Evolutionary conservation across 2,888 invertebrate species (phyloP).

Genomic region (Perithous albicinctus): DNA sequence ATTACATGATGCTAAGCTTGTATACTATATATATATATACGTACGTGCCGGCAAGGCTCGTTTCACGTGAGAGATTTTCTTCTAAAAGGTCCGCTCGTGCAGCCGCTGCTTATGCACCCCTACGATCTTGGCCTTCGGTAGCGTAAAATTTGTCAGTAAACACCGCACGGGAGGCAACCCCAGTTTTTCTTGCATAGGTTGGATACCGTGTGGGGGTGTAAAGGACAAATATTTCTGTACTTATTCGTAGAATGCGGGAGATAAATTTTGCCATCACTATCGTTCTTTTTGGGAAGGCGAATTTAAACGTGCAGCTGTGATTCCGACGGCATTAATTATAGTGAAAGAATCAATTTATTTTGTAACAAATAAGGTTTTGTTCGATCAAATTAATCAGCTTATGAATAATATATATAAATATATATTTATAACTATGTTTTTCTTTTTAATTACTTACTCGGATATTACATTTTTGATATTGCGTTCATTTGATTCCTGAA

Average conservation of each 20-base stretch:
- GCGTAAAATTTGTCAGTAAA: conserved; percentile 64
- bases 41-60: conserved; percentile 40
- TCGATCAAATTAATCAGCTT: not conserved
- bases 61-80: conserved; percentile 53
- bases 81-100: conserved; percentile 61
- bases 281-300: not conserved
- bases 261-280: conserved; percentile 5
- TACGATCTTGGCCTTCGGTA: conserved; percentile 37
- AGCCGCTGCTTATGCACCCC: conserved; percentile 46
- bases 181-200: not conserved
- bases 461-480: too few relatives aligned
- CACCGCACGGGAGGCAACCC: conserved; percentile 32
- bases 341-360: too few relatives aligned
- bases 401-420: too few relatives aligned
- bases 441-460: too few relatives aligned
- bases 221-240: not conserved
- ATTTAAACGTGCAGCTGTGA: not conserved
- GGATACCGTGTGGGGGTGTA: not conserved
- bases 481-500: too few relatives aligned
- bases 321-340: not conserved
- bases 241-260: not conserved
- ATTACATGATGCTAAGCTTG: conserved; percentile 9
- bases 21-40: too few relatives aligned
- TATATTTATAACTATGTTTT: too few relatives aligned
- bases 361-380: too few relatives aligned